These are phyloP conservation scores for Eurystomus glaucurus DNA, from an alignment of 2,797 vertebrate genomes.

Conservation along the genomic window DNA sequence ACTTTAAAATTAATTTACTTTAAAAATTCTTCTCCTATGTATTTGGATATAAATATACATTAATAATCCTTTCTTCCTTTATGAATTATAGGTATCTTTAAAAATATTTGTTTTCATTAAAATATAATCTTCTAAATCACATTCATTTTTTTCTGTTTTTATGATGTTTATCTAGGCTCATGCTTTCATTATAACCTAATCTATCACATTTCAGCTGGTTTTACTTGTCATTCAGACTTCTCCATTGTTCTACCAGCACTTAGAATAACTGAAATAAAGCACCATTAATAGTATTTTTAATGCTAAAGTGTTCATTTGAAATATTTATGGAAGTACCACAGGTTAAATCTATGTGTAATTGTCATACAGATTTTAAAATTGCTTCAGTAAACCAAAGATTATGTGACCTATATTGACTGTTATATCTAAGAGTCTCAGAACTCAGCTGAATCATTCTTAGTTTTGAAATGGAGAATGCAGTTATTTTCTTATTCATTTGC, in stretches of 20 bases:
- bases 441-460: neutral
- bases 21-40: neutral
- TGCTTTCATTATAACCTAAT: conserved; percentile 41
- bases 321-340: neutral
- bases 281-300: neutral
- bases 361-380: neutral
- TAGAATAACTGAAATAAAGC: neutral
- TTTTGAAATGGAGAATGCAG: neutral
- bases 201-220: conserved; percentile 20
- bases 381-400: neutral
- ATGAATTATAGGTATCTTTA: neutral
- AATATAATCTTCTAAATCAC: conserved; percentile 33
- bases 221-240: conserved; percentile 24
- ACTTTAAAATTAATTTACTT: neutral
- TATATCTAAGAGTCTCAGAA: neutral
- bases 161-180: conserved; percentile 17
- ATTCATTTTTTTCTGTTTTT: neutral
- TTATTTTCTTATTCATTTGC: neutral
- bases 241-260: neutral
- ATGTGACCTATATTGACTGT: neutral
- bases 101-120: conserved; percentile 54
- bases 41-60: neutral
- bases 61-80: conserved; percentile 14
- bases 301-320: neutral
- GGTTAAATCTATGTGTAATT: neutral